phyloP scores from a whole-genome alignment of 2,888 invertebrate genomes.

The Synergus gifuensis region DNA sequence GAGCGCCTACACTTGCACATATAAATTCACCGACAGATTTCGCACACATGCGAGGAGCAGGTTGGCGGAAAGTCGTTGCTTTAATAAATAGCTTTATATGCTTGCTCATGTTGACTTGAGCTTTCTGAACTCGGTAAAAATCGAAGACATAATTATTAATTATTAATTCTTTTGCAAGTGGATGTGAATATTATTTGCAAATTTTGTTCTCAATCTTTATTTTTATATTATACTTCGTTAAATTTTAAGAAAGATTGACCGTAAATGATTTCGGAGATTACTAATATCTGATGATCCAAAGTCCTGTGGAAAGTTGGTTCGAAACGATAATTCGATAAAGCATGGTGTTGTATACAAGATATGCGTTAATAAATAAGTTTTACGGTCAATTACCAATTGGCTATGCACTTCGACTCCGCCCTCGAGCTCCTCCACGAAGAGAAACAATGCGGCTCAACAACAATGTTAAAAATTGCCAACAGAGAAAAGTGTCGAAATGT shows the following conservation, averaged over 20 bases:
- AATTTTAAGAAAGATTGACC: too few species aligned
- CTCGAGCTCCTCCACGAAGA: slow-evolving; percentile 22
- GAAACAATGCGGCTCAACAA: slow-evolving; percentile 7
- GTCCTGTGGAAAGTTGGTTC: not conserved
- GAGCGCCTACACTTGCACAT: slow-evolving; percentile 57
- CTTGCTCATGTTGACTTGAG: too few species aligned
- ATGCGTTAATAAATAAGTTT: slow-evolving; percentile 26
- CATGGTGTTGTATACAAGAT: slow-evolving; percentile 1
- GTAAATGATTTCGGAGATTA: not conserved
- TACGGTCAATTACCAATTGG: slow-evolving; percentile 27
- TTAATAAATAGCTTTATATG: too few species aligned
- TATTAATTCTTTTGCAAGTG: too few species aligned
- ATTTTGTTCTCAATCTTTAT: too few species aligned
- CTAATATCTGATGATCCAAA: slow-evolving; percentile 17
- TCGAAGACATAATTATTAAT: too few species aligned
- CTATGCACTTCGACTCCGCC: not conserved
- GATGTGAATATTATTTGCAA: too few species aligned
- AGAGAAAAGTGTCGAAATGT: not conserved
- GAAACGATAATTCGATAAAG: slow-evolving; percentile 13
- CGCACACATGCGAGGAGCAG: slow-evolving; percentile 45
- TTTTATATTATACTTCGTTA: too few species aligned
- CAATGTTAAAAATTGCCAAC: not conserved
- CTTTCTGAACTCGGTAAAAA: too few species aligned
- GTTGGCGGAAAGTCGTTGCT: slow-evolving; percentile 17
- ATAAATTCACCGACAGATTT: slow-evolving; percentile 59